phyloP scores from a whole-genome alignment of 92 coral and sea anemone genomes.

The Nematostella vectensis region DNA sequence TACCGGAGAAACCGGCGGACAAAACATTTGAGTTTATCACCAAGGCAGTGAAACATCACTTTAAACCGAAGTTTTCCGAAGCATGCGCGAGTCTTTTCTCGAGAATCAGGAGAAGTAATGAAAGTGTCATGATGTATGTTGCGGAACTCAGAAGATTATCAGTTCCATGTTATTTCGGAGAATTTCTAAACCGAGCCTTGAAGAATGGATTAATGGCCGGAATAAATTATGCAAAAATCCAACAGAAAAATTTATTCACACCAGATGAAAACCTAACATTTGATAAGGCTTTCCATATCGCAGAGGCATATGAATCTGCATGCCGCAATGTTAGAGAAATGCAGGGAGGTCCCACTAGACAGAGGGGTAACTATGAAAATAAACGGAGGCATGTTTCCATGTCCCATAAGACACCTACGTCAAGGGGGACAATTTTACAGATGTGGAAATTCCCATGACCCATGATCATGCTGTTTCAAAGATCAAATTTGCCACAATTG shows the following conservation, averaged over 20 bases:
- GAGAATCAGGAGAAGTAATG: neutral
- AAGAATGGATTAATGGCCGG: too few relatives aligned
- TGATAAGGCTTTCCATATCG: too few relatives aligned
- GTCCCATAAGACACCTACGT: neutral
- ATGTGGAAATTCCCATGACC: neutral
- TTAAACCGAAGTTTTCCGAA: neutral
- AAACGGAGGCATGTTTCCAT: neutral
- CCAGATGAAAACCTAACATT: too few relatives aligned
- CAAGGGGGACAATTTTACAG: neutral
- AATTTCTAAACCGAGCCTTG: too few relatives aligned
- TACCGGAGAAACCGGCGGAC: neutral
- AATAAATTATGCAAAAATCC: too few relatives aligned
- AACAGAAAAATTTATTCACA: too few relatives aligned
- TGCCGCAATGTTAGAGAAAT: too few relatives aligned
- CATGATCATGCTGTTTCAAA: neutral
- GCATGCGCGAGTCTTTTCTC: neutral
- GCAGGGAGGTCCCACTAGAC: too few relatives aligned
- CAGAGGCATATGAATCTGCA: too few relatives aligned
- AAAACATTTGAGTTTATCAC: neutral
- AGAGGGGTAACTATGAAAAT: neutral
- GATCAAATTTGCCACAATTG: constrained; percentile 6
- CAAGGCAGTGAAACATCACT: neutral
- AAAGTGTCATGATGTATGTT: neutral
- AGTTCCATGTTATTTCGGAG: too few relatives aligned
- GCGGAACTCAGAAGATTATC: neutral